Evolutionary conservation across 2,113 vertebrate species (phyloP).

Genomic region (Apeltes quadracus): DNA sequence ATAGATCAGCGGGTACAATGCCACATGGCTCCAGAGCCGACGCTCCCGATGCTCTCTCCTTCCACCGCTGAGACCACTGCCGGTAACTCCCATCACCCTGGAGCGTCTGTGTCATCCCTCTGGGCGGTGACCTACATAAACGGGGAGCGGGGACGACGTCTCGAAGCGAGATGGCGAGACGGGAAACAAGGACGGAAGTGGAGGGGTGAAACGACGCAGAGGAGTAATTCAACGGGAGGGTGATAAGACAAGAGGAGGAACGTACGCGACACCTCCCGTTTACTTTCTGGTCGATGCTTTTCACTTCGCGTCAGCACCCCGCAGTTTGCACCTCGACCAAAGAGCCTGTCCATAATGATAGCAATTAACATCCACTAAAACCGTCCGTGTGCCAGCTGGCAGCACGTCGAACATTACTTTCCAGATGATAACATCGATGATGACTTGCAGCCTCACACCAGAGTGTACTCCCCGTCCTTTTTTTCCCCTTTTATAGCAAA

Average conservation of each 20-base stretch:
- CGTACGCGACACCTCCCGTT: constrained; percentile 1
- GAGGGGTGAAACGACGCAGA: constrained; percentile 25
- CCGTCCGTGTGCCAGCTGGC: constrained; percentile 39
- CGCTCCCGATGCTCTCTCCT: constrained; percentile 51
- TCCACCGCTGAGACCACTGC: constrained; percentile 44
- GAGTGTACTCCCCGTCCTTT: constrained; percentile 45
- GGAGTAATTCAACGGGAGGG: constrained; percentile 32
- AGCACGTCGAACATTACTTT: constrained; percentile 44
- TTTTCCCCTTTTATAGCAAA: constrained; percentile 79
- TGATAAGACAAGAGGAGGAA: constrained; percentile 15
- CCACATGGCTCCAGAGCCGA: constrained; percentile 59
- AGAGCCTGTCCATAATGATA: constrained; percentile 51
- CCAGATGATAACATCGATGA: constrained; percentile 65
- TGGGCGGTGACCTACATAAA: constrained; percentile 68
- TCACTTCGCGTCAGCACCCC: constrained; percentile 37
- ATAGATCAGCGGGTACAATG: constrained; percentile 81
- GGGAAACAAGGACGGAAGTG: constrained; percentile 12
- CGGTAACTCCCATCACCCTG: constrained; percentile 40
- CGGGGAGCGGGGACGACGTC: constrained; percentile 12
- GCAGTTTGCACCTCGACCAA: constrained; percentile 57
- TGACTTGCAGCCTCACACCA: constrained; percentile 63
- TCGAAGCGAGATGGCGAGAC: constrained; percentile 7
- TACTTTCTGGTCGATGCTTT: constrained; percentile 39
- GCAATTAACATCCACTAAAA: constrained; percentile 61
- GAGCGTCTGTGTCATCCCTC: constrained; percentile 38